Base-by-base conservation (phyloP, 2,888 invertebrate genomes). In the Oscheius sp. region DNA sequence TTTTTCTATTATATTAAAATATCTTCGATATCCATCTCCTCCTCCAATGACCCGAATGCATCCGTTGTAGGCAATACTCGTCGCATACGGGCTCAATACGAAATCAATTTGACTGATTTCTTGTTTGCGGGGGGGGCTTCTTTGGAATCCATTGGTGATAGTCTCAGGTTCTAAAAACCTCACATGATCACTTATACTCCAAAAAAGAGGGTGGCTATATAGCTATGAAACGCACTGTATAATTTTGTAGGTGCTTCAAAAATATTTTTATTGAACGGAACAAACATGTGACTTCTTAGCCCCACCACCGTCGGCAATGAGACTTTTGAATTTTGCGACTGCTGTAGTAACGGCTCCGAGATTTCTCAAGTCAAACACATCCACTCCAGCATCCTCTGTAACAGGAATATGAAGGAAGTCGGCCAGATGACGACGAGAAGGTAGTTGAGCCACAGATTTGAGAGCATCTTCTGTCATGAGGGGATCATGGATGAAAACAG, bases 301-400 rank as follows among this genome's bases (percentile, higher is more conserved):
- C 1, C 72, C 73, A 12, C 74, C 69, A 1, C 72, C 72, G 8
- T 71, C 67, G 38, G 68, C 68, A 1, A 78, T 26, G 24, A 78
- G 59, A 0, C 69, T 67, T 64, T 83, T 83, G 68, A 83, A 83
- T 51, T 80, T 71, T 4, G 80, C 68, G 0, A 80, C 80, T 0
- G 83, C 83, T 0, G 80, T 78, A 1, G 82, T 80, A 9, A 83
- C 79, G 2, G 81, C 77, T 6, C 78, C 78, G 2, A 83, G 69
- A 57, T 83, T 83, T 17, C 72, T 56, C 8, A 83, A 61, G 47
- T 83, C 82, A 22, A 80, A 72, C 26, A 76, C 72, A 28, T 80
- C 81, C 2, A 73, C 66, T 8, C 67, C 64, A 2, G 67, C 57
- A 41, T 72, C 67, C 32, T 80, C 74, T 0, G 71, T 68, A 9